Evolutionary conservation across 2,797 vertebrate species (phyloP).

Genomic region (Lacerta viridis): DNA sequence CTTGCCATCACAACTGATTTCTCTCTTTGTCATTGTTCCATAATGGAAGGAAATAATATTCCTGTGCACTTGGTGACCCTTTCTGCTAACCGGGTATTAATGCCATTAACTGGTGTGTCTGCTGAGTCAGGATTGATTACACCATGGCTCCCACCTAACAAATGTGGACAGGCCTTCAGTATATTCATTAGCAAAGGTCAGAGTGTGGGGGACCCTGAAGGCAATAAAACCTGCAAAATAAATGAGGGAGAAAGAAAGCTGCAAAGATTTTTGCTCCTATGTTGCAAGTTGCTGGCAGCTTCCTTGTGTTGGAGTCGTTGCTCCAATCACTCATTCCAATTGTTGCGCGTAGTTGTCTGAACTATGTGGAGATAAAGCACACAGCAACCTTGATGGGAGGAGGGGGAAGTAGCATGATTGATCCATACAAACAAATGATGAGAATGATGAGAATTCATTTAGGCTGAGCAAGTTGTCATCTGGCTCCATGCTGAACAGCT

Average conservation of each 20-base stretch:
- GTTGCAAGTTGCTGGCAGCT: constrained; percentile 13
- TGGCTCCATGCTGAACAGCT: neutral
- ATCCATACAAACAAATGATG: neutral
- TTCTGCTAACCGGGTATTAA: constrained; percentile 44
- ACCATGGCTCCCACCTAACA: constrained; percentile 30
- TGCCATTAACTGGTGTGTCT: constrained; percentile 36
- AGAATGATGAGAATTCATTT: neutral
- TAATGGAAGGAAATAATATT: constrained; percentile 43
- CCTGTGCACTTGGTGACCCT: constrained; percentile 41
- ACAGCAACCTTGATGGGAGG: neutral
- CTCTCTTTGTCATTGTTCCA: constrained; percentile 45
- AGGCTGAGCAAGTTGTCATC: neutral
- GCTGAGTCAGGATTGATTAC: constrained; percentile 47
- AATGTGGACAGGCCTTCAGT: constrained; percentile 30
- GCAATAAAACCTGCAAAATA: constrained; percentile 2
- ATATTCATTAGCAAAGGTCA: constrained; percentile 32
- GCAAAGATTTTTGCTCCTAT: neutral
- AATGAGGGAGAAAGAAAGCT: constrained; percentile 9
- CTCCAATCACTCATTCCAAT: neutral
- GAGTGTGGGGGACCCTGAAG: neutral
- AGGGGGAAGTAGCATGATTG: too few relatives aligned
- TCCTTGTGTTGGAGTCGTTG: neutral
- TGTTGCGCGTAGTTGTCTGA: neutral
- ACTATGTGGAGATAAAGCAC: neutral
- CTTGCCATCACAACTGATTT: constrained; percentile 42